A percentile compares a stretch with the other conserved stretches of the same genome.
phyloP scores from a whole-genome alignment of 2,797 vertebrate genomes.

The Enteromius unitaeniatus region DNA sequence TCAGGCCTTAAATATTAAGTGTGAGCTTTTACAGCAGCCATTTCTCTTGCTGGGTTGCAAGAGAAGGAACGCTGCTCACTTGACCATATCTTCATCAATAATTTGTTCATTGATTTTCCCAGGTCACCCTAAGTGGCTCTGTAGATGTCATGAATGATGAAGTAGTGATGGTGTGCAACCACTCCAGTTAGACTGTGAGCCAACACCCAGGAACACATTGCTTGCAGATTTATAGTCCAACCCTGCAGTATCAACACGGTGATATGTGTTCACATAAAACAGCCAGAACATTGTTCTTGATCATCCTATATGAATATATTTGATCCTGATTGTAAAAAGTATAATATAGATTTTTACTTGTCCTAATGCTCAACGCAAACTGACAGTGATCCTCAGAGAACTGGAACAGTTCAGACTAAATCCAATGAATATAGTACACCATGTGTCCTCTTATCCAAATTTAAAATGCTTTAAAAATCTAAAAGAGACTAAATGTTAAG shows the following conservation, averaged over 20 bases:
- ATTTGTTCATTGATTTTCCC: constrained; percentile 58
- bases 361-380: too few species aligned
- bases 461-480: neutral
- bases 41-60: constrained; percentile 7
- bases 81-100: constrained; percentile 56
- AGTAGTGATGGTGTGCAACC: constrained; percentile 26
- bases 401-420: neutral
- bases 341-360: neutral
- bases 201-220: constrained; percentile 39
- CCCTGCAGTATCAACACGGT: neutral
- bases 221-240: constrained; percentile 33
- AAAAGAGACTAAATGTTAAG: neutral
- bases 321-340: neutral
- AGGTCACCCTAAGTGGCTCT: constrained; percentile 53
- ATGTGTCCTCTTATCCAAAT: neutral
- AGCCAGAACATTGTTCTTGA: neutral
- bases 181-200: constrained; percentile 25
- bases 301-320: neutral
- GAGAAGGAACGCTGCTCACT: constrained; percentile 38
- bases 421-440: neutral
- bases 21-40: constrained; percentile 25
- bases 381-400: constrained; percentile 9
- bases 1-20: constrained; percentile 35
- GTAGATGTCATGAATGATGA: constrained; percentile 56
- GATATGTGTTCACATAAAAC: neutral